These are phyloP conservation scores for Scaptomyza tumidula DNA, from an alignment of 2,888 invertebrate genomes.

Conservation along the genomic window DNA sequence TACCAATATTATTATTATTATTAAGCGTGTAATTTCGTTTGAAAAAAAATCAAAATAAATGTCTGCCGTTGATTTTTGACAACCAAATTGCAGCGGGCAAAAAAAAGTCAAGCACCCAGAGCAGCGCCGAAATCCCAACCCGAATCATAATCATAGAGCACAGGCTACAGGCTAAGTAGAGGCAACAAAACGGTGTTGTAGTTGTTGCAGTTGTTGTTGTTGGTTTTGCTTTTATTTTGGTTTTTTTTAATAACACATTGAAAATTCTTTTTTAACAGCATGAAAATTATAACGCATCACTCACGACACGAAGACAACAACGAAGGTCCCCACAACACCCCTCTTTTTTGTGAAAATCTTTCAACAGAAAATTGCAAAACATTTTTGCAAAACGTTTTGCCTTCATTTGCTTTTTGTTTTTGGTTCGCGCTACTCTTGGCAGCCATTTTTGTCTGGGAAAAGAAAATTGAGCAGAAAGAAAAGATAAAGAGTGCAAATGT, in stretches of 20 bases:
- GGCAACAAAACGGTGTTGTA: slow-evolving; percentile 10
- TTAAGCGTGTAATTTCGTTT: slow-evolving; percentile 71
- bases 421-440: slow-evolving; percentile 34
- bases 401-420: background rate
- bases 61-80: slow-evolving; percentile 79
- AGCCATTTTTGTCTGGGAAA: slow-evolving; percentile 60
- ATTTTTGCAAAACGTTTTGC: slow-evolving; percentile 35
- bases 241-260: slow-evolving; percentile 64
- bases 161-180: background rate
- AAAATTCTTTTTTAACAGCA: slow-evolving; percentile 73
- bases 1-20: slow-evolving; percentile 9
- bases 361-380: slow-evolving; percentile 53
- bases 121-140: background rate
- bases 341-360: slow-evolving; percentile 54
- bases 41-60: slow-evolving; percentile 50
- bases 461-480: slow-evolving; percentile 18
- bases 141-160: background rate
- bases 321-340: background rate
- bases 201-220: background rate
- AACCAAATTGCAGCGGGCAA: slow-evolving; percentile 81
- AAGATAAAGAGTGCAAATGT: slow-evolving; percentile 13
- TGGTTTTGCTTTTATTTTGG: slow-evolving; percentile 4
- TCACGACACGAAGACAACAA: slow-evolving; percentile 66
- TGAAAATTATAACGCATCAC: slow-evolving; percentile 80
- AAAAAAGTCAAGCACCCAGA: slow-evolving; percentile 32